phyloP scores from a whole-genome alignment of 2,888 invertebrate species.

The Lacanobia oleracea region DNA sequence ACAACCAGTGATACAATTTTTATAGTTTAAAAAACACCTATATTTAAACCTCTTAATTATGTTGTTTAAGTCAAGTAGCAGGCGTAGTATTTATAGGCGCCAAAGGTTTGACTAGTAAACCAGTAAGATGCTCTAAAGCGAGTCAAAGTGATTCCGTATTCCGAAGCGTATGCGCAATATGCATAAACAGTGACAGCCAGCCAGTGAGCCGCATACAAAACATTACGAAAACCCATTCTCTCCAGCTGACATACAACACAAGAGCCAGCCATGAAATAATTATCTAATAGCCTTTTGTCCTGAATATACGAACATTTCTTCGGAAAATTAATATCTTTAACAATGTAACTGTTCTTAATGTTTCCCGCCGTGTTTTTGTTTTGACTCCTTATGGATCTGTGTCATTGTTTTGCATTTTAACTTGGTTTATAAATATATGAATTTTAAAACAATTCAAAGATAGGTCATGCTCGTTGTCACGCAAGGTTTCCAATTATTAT shows the following conservation, averaged over 20 bases:
- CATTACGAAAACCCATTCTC: constrained; percentile 59
- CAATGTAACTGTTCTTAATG: neutral
- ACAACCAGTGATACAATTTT: too few species aligned
- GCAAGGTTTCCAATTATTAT: neutral
- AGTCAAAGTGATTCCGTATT: constrained; percentile 50
- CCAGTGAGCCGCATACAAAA: constrained; percentile 57
- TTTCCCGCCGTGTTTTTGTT: neutral
- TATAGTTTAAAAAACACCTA: too few species aligned
- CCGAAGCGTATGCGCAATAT: constrained; percentile 53
- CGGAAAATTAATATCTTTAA: constrained; percentile 5
- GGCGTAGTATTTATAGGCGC: constrained; percentile 2
- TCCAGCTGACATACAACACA: constrained; percentile 32
- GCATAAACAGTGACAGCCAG: constrained; percentile 61
- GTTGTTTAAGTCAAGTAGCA: too few species aligned
- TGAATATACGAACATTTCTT: constrained; percentile 12
- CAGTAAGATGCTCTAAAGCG: constrained; percentile 40
- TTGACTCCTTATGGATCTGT: neutral
- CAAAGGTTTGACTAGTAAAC: constrained; percentile 4
- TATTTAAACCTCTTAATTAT: neutral
- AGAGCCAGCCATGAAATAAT: constrained; percentile 39
- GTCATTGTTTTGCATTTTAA: neutral
- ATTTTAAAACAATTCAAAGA: constrained; percentile 9
- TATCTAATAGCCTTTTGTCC: constrained; percentile 39
- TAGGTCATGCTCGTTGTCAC: neutral
- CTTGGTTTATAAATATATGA: neutral